Evolutionary conservation across 1,140 invertebrate species (phyloP).

Genomic region (Metopolophium dirhodum): DNA sequence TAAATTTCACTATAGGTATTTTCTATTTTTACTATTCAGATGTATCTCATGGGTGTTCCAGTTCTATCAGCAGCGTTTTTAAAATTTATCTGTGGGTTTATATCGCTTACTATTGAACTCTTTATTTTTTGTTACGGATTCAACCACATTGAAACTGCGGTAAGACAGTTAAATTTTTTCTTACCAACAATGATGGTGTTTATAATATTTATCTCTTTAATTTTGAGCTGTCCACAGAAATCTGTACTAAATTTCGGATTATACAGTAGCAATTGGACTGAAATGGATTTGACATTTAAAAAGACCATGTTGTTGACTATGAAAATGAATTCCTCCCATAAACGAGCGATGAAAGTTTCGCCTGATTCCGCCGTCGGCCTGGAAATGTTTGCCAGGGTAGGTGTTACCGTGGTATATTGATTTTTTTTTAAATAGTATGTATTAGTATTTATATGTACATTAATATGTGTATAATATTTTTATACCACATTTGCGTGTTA

Average conservation of each 20-base stretch:
- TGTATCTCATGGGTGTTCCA: not conserved
- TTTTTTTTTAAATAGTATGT: not conserved
- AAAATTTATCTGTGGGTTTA: not conserved
- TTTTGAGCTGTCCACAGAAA: not conserved
- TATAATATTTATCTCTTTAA: not conserved
- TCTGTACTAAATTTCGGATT: not conserved
- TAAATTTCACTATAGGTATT: no score
- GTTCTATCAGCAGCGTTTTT: not conserved
- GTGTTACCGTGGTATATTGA: not conserved
- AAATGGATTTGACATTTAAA: slow-evolving; percentile 27
- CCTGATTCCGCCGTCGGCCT: not conserved
- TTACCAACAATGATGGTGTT: not conserved
- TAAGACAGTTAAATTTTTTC: not conserved
- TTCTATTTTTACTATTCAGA: not conserved
- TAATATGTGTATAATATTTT: not conserved
- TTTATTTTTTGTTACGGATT: not conserved
- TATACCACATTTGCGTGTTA: not conserved
- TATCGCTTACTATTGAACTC: not conserved
- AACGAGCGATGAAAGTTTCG: not conserved
- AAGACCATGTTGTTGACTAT: not conserved
- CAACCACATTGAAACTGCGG: not conserved
- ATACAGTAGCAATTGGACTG: slow-evolving; percentile 17
- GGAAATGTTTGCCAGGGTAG: slow-evolving; percentile 10
- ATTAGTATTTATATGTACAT: no score
- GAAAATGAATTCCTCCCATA: slow-evolving; percentile 17